Evolutionary conservation across 2,797 vertebrate genomes (phyloP).

Genomic region (Labroides dimidiatus): DNA sequence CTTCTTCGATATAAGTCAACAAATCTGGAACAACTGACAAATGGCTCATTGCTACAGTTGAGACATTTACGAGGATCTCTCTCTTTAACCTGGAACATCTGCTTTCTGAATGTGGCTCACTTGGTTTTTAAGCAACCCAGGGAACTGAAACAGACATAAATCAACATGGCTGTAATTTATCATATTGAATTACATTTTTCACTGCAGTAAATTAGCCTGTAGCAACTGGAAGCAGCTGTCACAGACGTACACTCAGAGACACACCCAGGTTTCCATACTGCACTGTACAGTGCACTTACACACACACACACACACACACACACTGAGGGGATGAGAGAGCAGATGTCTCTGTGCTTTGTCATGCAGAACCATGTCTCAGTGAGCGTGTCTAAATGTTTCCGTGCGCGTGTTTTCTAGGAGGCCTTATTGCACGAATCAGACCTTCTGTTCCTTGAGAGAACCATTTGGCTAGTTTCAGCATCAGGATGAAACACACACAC

Average conservation of each 20-base stretch:
- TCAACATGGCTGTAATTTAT: conserved; percentile 49
- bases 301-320: background rate
- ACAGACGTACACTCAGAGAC: conserved; percentile 5
- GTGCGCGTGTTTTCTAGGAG: conserved; percentile 28
- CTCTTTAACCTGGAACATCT: conserved; percentile 4
- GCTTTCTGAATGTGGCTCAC: conserved; percentile 6
- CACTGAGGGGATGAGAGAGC: conserved; percentile 17
- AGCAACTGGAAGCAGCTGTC: conserved; percentile 40
- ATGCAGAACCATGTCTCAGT: conserved; percentile 33
- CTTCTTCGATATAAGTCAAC: background rate
- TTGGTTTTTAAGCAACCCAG: conserved; percentile 34
- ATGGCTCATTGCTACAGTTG: conserved; percentile 16
- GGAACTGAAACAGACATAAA: conserved; percentile 46
- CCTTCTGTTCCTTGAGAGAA: conserved; percentile 38
- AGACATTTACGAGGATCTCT: conserved; percentile 1
- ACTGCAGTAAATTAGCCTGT: conserved; percentile 28
- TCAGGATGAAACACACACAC: conserved; percentile 41
- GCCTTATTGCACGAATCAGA: conserved; percentile 29
- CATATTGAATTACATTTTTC: conserved; percentile 31
- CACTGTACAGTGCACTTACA: background rate
- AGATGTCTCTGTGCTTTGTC: conserved; percentile 48
- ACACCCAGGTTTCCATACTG: conserved; percentile 8
- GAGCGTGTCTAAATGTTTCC: conserved; percentile 8
- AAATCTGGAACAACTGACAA: conserved; percentile 14
- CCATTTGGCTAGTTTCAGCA: conserved; percentile 44